Conservation (phyloP, 2,888 invertebrate genomes). For the Mayetiola destructor region DNA sequence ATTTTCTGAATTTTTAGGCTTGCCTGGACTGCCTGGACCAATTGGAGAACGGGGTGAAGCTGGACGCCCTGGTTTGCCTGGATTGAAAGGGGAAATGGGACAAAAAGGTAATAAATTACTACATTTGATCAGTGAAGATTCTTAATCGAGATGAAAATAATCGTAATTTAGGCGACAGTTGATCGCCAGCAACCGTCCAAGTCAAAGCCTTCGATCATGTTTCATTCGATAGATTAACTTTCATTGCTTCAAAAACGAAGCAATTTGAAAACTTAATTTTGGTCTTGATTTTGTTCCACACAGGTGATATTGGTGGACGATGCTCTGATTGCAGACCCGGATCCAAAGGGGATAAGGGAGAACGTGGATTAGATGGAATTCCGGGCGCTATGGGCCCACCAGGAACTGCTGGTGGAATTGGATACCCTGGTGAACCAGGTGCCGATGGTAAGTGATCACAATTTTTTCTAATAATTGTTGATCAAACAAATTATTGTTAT, state of each 20-base stretch:
- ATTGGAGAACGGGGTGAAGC: constrained; percentile 52
- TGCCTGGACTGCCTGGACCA: constrained; percentile 50
- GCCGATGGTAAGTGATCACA: constrained; percentile 34
- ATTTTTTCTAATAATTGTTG: background rate
- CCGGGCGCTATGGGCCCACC: constrained; percentile 46
- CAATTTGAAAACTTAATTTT: too few relatives aligned
- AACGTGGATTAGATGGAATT: constrained; percentile 52
- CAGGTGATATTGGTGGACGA: constrained; percentile 54
- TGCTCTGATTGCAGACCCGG: constrained; percentile 68
- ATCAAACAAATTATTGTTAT: background rate
- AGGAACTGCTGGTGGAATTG: constrained; percentile 58
- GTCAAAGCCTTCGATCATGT: too few relatives aligned
- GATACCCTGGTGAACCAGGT: constrained; percentile 54
- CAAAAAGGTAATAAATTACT: constrained; percentile 44
- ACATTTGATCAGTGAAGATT: too few relatives aligned
- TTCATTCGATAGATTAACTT: too few relatives aligned
- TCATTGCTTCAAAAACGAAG: too few relatives aligned
- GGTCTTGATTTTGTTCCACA: too few relatives aligned
- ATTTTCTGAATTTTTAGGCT: background rate
- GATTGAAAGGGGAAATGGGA: constrained; percentile 47
- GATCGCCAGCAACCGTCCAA: too few relatives aligned
- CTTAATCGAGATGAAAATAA: too few relatives aligned
- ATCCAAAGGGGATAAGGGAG: constrained; percentile 58
- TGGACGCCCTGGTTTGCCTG: constrained; percentile 53
- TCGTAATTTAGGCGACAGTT: too few relatives aligned